phyloP scores from a whole-genome alignment of 2,797 vertebrate species.

The Cephalopachus bancanus region DNA sequence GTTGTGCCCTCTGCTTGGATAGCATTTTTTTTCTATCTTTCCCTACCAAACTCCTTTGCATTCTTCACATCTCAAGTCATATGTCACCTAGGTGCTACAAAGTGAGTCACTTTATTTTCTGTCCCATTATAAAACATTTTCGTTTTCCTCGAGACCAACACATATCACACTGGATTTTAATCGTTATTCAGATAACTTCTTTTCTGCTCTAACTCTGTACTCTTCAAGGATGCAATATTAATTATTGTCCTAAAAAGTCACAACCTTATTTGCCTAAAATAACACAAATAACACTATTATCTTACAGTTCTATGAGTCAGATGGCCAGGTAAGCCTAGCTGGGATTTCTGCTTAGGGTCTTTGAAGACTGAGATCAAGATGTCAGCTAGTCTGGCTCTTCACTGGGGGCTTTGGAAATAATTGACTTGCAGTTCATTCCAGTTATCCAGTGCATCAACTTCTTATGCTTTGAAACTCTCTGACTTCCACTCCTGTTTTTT shows the following conservation, averaged over 20 bases:
- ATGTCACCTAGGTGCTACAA: not conserved
- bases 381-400: not conserved
- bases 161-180: not conserved
- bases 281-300: not conserved
- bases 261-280: not conserved
- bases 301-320: not conserved
- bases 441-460: not conserved
- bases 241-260: not conserved
- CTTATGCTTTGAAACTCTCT: not conserved
- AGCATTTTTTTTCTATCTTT: not conserved
- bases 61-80: not conserved
- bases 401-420: not conserved
- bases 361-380: not conserved
- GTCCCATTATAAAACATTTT: not conserved
- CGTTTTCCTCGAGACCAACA: not conserved
- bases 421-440: not conserved
- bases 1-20: accelerated
- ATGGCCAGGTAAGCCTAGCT: not conserved
- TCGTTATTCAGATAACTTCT: not conserved
- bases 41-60: not conserved
- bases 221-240: not conserved
- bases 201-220: not conserved
- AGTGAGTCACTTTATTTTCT: not conserved
- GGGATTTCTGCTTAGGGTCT: not conserved
- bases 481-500: not conserved